Evolutionary conservation across 2,113 vertebrate species (phyloP).

Genomic region (Zosterops pallidus): DNA sequence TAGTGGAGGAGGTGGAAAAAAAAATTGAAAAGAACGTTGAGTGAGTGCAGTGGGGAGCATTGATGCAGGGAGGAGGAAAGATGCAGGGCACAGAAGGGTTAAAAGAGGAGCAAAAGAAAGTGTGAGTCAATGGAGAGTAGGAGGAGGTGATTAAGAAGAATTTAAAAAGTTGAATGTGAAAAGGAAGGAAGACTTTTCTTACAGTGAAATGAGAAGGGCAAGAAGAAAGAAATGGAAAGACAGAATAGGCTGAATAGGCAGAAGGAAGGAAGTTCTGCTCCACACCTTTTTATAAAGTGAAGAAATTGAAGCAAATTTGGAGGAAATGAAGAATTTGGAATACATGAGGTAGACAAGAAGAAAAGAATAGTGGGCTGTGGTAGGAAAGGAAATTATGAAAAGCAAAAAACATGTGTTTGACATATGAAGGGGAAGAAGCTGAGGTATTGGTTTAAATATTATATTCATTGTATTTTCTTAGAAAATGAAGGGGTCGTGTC

Average conservation of each 20-base stretch:
- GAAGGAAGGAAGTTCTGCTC: not conserved
- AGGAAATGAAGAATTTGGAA: not conserved
- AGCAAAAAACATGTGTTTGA: not conserved
- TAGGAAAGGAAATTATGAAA: not conserved
- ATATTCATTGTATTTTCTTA: not conserved
- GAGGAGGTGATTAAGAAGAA: conserved; percentile 59
- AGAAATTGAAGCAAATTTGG: not conserved
- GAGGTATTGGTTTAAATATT: not conserved
- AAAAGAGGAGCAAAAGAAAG: conserved; percentile 31
- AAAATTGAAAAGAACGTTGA: not conserved
- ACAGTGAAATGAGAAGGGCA: not conserved
- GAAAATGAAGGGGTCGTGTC: not conserved
- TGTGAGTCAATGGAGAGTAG: conserved; percentile 65
- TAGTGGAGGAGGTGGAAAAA: conserved; percentile 30
- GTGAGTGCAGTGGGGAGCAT: not conserved
- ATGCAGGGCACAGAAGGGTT: not conserved
- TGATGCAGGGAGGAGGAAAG: not conserved
- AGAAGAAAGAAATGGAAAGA: not conserved
- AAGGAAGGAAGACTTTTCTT: conserved; percentile 21
- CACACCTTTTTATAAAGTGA: not conserved
- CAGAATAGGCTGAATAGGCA: not conserved
- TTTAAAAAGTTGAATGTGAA: conserved; percentile 29
- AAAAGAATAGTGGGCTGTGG: not conserved
- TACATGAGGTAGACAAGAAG: not conserved
- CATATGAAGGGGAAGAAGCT: not conserved